Base-by-base conservation (phyloP, 2,113 vertebrate species). In the Siphamia tubifer region DNA sequence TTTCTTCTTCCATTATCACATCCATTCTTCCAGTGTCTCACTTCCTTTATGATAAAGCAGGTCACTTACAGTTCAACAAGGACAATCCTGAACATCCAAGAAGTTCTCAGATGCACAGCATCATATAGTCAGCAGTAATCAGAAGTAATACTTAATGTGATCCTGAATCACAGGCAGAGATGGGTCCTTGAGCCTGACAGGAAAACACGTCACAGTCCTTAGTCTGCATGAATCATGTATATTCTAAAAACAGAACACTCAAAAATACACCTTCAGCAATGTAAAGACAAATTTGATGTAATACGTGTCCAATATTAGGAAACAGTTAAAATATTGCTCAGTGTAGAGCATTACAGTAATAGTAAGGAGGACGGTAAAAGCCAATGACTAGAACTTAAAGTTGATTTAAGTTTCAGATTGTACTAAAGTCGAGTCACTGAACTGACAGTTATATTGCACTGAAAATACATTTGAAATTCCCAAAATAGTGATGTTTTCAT, bases 51-150 rank as follows among this genome's bases (percentile, higher is more conserved):
- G 15, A n/a, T 39, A 39, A 39, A 39, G 36, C 34, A 38, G 15
- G 39, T 55, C 11, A 39, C 13, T 45, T 68, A 51, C 25, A 54
- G 45, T 52, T 5, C 64, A 44, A 66, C 13, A n/a, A 57, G 28
- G 21, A 51, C 42, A 55, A 42, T 20, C 61, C 43, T 61, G 53
- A 47, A 66, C 49, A 21, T 45, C 31, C 0, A 44, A 61, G 47
- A 35, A 30, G 40, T 54, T 40, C 28, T 60, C 38, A 28, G 79
- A 87, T 81, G 65, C 77, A 81, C 42, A 38, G 80, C 65, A 86
- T 85, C 72, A 20, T n/a, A 6, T 25, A 51, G 53, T 77, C 34
- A 56, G 57, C 56, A 61, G 66, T 25, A 36, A 49, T 71, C 39
- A 32, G 13, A 49, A 34, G 40, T 42, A 31, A 53, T 8, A 47